These are phyloP conservation scores for Thymallus thymallus DNA, from an alignment of 2,113 vertebrate genomes.

Conservation along the genomic window DNA sequence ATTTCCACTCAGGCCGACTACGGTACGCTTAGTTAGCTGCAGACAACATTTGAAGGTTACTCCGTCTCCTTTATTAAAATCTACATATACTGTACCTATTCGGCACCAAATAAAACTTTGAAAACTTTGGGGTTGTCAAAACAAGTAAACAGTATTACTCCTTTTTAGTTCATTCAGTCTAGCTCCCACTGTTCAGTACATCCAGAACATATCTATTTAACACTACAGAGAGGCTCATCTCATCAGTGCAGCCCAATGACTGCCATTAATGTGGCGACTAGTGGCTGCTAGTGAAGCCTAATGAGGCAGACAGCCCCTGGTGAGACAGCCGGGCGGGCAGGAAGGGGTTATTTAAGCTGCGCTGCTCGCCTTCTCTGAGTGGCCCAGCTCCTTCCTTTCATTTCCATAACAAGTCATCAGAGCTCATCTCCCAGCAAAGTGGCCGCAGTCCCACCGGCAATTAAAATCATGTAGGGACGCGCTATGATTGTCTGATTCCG, in stretches of 20 bases:
- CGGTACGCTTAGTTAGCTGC: slow-evolving; percentile 25
- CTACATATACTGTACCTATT: slow-evolving; percentile 11
- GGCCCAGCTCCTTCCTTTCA: slow-evolving; percentile 60
- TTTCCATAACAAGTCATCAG: slow-evolving; percentile 74
- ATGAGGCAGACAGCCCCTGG: slow-evolving; percentile 41
- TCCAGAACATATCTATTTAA: slow-evolving; percentile 28
- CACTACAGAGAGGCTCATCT: slow-evolving; percentile 16
- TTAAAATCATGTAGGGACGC: slow-evolving; percentile 82
- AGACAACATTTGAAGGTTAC: slow-evolving; percentile 1
- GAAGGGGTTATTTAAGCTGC: slow-evolving; percentile 48
- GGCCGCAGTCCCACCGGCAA: slow-evolving; percentile 52
- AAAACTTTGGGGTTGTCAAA: slow-evolving; percentile 6
- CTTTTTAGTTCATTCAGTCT: slow-evolving; percentile 4
- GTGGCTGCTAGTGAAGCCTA: slow-evolving; percentile 26
- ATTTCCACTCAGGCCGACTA: slow-evolving; percentile 32
- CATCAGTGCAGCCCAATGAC: slow-evolving; percentile 18
- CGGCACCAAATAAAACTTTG: slow-evolving; percentile 4
- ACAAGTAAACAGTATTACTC: slow-evolving; percentile 18
- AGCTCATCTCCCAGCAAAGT: slow-evolving; percentile 60
- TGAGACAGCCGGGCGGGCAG: slow-evolving; percentile 22
- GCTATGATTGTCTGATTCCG: slow-evolving; percentile 63
- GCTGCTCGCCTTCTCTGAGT: slow-evolving; percentile 44
- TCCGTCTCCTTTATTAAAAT: slow-evolving; percentile 23
- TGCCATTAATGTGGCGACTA: slow-evolving; percentile 26
- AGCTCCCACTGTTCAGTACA: slow-evolving; percentile 10